Evolutionary conservation across 2,797 vertebrate genomes (phyloP).

Genomic region (Mormyrops boulengeri): DNA sequence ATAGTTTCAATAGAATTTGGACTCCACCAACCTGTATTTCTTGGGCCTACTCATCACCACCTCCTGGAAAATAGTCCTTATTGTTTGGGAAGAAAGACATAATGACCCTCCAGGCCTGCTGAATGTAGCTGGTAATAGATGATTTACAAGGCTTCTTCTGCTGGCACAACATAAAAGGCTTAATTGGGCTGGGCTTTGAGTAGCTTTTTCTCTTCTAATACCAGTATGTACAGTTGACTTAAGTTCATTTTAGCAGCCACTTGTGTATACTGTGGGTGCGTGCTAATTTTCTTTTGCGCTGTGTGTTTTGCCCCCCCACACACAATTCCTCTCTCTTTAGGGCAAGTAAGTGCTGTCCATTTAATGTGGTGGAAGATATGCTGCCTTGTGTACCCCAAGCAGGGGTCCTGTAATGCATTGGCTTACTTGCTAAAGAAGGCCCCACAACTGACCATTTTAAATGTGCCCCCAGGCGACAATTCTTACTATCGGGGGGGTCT

Average conservation of each 20-base stretch:
- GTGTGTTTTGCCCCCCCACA: background rate
- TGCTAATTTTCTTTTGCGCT: background rate
- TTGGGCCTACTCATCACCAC: background rate
- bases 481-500: background rate
- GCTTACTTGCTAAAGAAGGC: background rate
- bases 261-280: background rate
- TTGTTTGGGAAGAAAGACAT: background rate
- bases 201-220: background rate
- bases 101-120: background rate
- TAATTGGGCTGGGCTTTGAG: background rate
- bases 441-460: background rate
- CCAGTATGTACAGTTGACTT: background rate
- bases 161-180: slow-evolving; percentile 10
- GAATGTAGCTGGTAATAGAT: background rate
- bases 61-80: background rate
- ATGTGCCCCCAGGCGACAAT: background rate
- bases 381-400: background rate
- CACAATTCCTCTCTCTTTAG: background rate
- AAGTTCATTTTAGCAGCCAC: background rate
- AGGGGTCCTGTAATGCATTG: background rate
- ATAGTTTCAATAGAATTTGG: background rate
- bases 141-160: background rate
- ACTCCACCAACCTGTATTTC: slow-evolving; percentile 13
- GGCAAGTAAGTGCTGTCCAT: background rate
- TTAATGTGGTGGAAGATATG: background rate